These are phyloP conservation scores for Apotomis turbidana DNA, from an alignment of 2,888 invertebrate genomes.

Conservation along the genomic window DNA sequence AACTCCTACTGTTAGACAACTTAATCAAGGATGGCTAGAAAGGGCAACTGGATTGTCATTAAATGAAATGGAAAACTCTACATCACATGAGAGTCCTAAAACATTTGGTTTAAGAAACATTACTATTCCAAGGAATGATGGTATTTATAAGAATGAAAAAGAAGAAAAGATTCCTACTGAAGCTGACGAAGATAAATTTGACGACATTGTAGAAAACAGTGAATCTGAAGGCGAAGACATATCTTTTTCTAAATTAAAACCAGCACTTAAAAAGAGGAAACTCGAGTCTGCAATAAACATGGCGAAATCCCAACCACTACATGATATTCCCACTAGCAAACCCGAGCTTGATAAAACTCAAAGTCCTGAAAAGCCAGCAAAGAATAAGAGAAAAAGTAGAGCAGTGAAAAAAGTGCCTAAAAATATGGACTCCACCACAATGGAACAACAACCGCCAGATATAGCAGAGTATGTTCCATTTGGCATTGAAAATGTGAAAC, in stretches of 20 bases:
- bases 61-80: slow-evolving; percentile 47
- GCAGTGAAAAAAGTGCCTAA: slow-evolving; percentile 28
- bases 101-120: slow-evolving; percentile 74
- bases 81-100: slow-evolving; percentile 43
- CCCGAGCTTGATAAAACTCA: slow-evolving; percentile 36
- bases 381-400: slow-evolving; percentile 45
- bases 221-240: slow-evolving; percentile 85
- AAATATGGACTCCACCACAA: slow-evolving; percentile 41
- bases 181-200: slow-evolving; percentile 53
- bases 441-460: slow-evolving; percentile 69
- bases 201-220: slow-evolving; percentile 89
- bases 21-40: slow-evolving; percentile 75
- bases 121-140: slow-evolving; percentile 48
- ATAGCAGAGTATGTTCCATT: slow-evolving; percentile 75
- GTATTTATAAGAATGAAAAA: background rate
- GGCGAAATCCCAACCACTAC: slow-evolving; percentile 40
- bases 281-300: slow-evolving; percentile 48
- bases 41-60: slow-evolving; percentile 73
- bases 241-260: slow-evolving; percentile 73
- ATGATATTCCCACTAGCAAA: slow-evolving; percentile 43
- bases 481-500: slow-evolving; percentile 68
- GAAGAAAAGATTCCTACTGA: slow-evolving; percentile 6
- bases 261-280: slow-evolving; percentile 83
- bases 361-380: slow-evolving; percentile 45
- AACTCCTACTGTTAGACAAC: slow-evolving; percentile 58